Base-by-base conservation (phyloP, 2,888 invertebrate species). In the Pseudoips prasinana region DNA sequence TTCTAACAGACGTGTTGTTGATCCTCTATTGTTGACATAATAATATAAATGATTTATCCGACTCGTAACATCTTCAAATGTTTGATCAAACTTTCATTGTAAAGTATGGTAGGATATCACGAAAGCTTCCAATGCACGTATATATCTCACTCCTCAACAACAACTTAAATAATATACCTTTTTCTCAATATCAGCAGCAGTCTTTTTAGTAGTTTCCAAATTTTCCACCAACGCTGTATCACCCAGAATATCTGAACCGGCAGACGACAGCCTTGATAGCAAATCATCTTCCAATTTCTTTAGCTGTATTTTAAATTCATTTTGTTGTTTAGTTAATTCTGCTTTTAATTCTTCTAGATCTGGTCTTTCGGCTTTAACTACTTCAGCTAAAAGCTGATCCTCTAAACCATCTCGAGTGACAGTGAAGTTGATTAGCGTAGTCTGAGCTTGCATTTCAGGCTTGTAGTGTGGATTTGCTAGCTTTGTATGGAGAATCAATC, bases 401-500 rank as follows among this genome's bases (percentile, higher is more conserved):
- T 98, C 98, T 26, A 98, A 86, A 5, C 98, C 98, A 71, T 98
- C 98, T 64, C 96, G 92, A 4, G 98, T 98, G 4, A 98, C 98
- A 6, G 98, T 98, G 68, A 98, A 98, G 85, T 98, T 98, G 48
- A 98, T 98, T 39, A 98, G 89, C 1, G 98, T 98, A 0, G 97
- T 96, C 87, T 98, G 98, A 7, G 98, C 98, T 85, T 98, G 98
- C 96, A 98, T 96, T 90, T 98, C 98, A 1, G 98, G 98, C 72
- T 98, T 97, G 76, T 98, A 98, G 87, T 98, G 98, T 7, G 98
- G 98, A 89, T 98, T 98, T 1, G 98, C 98, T 55, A 98, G 80
- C 85, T 98, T 98, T 0, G 98, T 98, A 63, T 98, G 98, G 10
- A 98, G 84, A 50, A 98, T 94, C 2, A 98, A 87, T 23, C 95